Evolutionary conservation across 2,113 vertebrate genomes (phyloP).

Genomic region (Chloropsis cyanopogon): DNA sequence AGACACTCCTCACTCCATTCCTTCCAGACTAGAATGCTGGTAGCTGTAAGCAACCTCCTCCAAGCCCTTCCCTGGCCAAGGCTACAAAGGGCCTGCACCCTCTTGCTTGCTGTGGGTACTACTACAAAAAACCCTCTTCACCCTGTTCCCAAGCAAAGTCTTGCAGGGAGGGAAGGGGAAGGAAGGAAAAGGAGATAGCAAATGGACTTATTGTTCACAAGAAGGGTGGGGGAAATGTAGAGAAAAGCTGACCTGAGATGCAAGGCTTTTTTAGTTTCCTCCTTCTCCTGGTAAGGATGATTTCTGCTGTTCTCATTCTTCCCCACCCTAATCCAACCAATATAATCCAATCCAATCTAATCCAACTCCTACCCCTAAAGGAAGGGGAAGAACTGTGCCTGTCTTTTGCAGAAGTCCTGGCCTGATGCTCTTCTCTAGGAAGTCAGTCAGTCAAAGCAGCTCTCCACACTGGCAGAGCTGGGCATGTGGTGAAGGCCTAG

Average conservation of each 20-base stretch:
- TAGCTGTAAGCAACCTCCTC: neutral
- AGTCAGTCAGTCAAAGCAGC: neutral
- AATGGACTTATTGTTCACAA: neutral
- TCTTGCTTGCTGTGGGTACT: neutral
- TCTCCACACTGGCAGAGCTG: neutral
- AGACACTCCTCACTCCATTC: neutral
- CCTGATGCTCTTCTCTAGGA: neutral
- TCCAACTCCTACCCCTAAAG: neutral
- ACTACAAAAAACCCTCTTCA: neutral
- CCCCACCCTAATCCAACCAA: neutral
- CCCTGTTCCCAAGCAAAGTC: neutral
- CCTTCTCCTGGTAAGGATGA: neutral
- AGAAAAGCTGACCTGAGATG: slow-evolving; percentile 11
- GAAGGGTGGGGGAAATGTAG: neutral
- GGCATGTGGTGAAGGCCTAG: neutral
- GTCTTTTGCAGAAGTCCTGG: neutral
- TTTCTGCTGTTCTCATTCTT: neutral
- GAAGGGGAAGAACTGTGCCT: neutral
- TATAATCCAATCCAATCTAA: neutral
- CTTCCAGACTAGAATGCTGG: neutral
- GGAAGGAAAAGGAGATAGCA: slow-evolving; percentile 40
- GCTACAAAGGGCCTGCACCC: neutral
- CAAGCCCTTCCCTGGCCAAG: neutral
- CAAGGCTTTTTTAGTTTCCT: neutral
- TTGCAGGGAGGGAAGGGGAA: slow-evolving; percentile 11